phyloP scores from a whole-genome alignment of 2,113 vertebrate genomes.

The Siniperca knerii region DNA sequence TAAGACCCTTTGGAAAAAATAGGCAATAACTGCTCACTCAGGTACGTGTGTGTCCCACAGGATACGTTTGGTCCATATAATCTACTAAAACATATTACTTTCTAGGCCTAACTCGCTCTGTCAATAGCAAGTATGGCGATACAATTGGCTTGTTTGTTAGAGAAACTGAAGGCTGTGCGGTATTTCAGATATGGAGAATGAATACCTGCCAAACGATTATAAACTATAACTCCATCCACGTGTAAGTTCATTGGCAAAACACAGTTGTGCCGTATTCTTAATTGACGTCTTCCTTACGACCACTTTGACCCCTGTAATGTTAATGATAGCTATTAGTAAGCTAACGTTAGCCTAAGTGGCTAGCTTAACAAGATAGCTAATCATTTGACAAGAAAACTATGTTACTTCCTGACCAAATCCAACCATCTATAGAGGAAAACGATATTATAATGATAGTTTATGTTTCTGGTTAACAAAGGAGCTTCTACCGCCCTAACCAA shows the following conservation, averaged over 20 bases:
- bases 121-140: neutral
- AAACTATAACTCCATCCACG: neutral
- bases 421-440: accelerated
- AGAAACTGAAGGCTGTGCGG: neutral
- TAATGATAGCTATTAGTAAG: conserved; percentile 22
- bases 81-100: neutral
- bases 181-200: neutral
- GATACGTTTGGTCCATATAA: neutral
- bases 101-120: neutral
- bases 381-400: neutral
- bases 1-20: neutral
- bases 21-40: neutral
- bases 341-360: conserved; percentile 59
- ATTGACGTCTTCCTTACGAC: neutral
- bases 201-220: neutral
- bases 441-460: too few relatives aligned
- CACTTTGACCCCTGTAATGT: conserved; percentile 39
- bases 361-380: conserved; percentile 1
- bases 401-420: neutral
- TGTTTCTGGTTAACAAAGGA: neutral
- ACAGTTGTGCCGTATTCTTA: neutral
- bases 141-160: neutral
- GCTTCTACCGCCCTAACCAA: neutral
- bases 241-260: neutral
- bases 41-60: neutral